Base-by-base conservation (phyloP, 2,888 invertebrate species). In the Trissoscelio sp. region DNA sequence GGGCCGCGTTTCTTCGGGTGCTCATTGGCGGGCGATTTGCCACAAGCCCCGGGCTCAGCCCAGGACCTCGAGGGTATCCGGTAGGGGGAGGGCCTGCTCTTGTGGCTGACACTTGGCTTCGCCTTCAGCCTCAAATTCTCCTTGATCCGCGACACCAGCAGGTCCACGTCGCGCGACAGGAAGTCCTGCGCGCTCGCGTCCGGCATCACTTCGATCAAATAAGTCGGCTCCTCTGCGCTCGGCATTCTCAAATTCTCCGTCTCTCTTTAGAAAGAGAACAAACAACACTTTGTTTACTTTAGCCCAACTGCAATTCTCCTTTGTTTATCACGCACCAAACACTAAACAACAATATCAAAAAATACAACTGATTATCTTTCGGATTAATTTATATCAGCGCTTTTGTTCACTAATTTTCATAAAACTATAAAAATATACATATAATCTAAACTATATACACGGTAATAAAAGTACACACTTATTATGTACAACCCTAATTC, bases 141-240 rank as follows among this genome's bases (percentile, higher is more conserved):
- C 88, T 94, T 94, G 77, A 95, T 94, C 89, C 94, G 94, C 69
- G 94, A 92, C 37, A 95, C 94, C 72, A 95, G 91, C 78, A 94
- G 93, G 87, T 95, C 95, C 83, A 95, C 93, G 87, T 94, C 94
- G 83, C 93, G 92, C 11, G 94, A 88, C 20, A 92, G 85, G 83
- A 92, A 92, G 78, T 92, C 91, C 82, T 89, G 87, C 67, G 67
- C 73, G 60, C 46, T 67, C 48, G 79, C 88, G 82, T 89, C 88
- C 42, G 91, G 91, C 88, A 91, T 89, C 55, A 90, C 89, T 81
- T 90, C 88, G 85, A 91, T 88, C 69, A 91, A 75, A 79, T 90
- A 91, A 31, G 89, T 89, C 57, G 87, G 86, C 75, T 91, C 91
- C 73, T 91, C 89, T 60, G 90, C 91, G 55, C 91, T 91, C 82